phyloP scores from a whole-genome alignment of 1,140 invertebrate genomes.

The Asobara japonica region DNA sequence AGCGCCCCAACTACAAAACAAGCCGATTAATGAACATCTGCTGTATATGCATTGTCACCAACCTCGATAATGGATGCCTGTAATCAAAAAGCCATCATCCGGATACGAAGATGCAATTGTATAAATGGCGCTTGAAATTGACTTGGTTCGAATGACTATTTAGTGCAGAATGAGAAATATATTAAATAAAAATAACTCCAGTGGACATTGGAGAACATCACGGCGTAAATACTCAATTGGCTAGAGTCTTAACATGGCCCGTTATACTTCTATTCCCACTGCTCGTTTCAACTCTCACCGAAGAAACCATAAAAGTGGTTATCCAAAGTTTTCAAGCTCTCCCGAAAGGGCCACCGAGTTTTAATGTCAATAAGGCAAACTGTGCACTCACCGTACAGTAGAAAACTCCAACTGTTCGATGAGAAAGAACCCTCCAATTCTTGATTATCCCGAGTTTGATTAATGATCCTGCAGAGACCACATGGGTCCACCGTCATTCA shows the following conservation, averaged over 20 bases:
- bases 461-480: neutral
- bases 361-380: slow-evolving; percentile 26
- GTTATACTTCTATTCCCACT: slow-evolving; percentile 10
- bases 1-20: too few species aligned
- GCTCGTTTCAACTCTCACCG: slow-evolving; percentile 18
- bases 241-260: neutral
- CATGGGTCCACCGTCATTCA: neutral
- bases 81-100: too few species aligned
- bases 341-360: slow-evolving; percentile 14
- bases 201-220: neutral
- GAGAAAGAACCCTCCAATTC: neutral
- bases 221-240: neutral
- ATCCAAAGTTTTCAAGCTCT: slow-evolving; percentile 19
- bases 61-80: too few species aligned
- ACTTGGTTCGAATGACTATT: too few species aligned
- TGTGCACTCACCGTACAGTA: neutral
- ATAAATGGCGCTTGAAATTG: too few species aligned
- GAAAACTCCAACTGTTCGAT: neutral
- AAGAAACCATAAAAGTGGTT: slow-evolving; percentile 25
- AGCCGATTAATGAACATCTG: too few species aligned
- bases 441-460: neutral
- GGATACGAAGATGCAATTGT: too few species aligned
- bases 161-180: too few species aligned
- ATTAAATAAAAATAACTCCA: neutral
- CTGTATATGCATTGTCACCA: too few species aligned